Evolutionary conservation across 1,140 invertebrate genomes (phyloP).

Genomic region (Aphaenogaster floridana): DNA sequence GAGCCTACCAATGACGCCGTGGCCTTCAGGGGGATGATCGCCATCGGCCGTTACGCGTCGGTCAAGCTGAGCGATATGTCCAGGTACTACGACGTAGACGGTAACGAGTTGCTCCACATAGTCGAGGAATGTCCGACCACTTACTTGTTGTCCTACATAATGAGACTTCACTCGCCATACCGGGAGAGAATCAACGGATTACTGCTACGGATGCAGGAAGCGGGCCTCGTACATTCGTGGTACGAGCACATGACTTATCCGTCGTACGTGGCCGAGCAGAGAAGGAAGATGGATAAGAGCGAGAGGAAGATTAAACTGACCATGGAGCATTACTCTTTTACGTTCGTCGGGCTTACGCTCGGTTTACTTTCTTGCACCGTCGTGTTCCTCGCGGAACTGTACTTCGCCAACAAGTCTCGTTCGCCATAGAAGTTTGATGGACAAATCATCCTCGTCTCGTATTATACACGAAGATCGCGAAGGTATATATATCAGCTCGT

Average conservation of each 20-base stretch:
- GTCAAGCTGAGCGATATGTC: constrained; percentile 59
- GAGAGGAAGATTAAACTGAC: constrained; percentile 63
- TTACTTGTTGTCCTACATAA: constrained; percentile 74
- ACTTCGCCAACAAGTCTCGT: constrained; percentile 28
- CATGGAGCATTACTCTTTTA: constrained; percentile 72
- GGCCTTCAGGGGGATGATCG: constrained; percentile 4
- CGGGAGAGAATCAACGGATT: constrained; percentile 71
- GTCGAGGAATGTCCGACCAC: constrained; percentile 74
- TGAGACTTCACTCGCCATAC: constrained; percentile 66
- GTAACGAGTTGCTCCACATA: constrained; percentile 69
- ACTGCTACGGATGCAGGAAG: constrained; percentile 64
- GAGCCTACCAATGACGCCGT: constrained; percentile 50
- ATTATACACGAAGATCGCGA: too few relatives aligned
- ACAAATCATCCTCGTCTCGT: not conserved
- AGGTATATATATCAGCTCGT: too few relatives aligned
- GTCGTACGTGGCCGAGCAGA: not conserved
- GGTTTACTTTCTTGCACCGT: constrained; percentile 58
- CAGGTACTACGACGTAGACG: constrained; percentile 70
- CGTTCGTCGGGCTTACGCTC: constrained; percentile 66
- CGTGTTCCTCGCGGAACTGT: constrained; percentile 72
- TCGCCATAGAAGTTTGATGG: not conserved
- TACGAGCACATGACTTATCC: constrained; percentile 51
- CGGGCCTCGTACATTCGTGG: constrained; percentile 73
- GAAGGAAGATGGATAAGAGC: constrained; percentile 2
- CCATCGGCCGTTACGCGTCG: constrained; percentile 41